Percentiles rank a stretch among this genome's conserved stretches.
phyloP scores from a whole-genome alignment of 2,888 invertebrate genomes.

The Empis stercorea region DNA sequence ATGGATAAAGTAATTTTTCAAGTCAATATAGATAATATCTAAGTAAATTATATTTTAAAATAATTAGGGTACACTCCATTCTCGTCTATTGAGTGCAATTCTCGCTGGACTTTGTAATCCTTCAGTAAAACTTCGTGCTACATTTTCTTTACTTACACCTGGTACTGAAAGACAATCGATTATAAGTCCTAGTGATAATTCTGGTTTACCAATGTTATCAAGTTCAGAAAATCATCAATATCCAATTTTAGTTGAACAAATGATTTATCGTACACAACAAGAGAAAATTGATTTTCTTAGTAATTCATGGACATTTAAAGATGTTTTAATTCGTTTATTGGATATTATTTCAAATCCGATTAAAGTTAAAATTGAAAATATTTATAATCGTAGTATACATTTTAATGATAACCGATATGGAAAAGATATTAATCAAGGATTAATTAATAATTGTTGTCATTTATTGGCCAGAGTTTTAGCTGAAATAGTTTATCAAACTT shows the following conservation, averaged over 20 bases:
- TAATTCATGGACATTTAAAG: constrained; percentile 46
- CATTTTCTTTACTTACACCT: constrained; percentile 54
- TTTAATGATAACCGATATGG: constrained; percentile 27
- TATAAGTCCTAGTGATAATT: constrained; percentile 55
- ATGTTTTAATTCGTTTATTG: constrained; percentile 69
- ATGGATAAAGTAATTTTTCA: constrained; percentile 47
- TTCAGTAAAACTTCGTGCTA: constrained; percentile 56
- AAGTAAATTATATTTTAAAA: neutral
- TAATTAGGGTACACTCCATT: constrained; percentile 25
- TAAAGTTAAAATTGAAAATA: constrained; percentile 36
- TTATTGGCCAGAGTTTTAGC: constrained; percentile 71
- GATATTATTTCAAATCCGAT: constrained; percentile 74
- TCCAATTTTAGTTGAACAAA: constrained; percentile 65
- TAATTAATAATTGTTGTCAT: constrained; percentile 59
- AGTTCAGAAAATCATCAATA: constrained; percentile 57
- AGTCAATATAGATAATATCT: no score
- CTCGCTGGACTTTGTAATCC: constrained; percentile 75
- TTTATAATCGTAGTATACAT: constrained; percentile 28
- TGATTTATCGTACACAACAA: constrained; percentile 52
- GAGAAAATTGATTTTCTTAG: constrained; percentile 33
- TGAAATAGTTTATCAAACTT: constrained; percentile 72
- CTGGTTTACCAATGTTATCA: constrained; percentile 52
- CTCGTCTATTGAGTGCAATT: constrained; percentile 60
- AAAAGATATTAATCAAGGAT: constrained; percentile 39
- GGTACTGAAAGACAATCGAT: constrained; percentile 36